Base-by-base conservation (phyloP, 2,113 vertebrate species). In the Chrysemys picta region DNA sequence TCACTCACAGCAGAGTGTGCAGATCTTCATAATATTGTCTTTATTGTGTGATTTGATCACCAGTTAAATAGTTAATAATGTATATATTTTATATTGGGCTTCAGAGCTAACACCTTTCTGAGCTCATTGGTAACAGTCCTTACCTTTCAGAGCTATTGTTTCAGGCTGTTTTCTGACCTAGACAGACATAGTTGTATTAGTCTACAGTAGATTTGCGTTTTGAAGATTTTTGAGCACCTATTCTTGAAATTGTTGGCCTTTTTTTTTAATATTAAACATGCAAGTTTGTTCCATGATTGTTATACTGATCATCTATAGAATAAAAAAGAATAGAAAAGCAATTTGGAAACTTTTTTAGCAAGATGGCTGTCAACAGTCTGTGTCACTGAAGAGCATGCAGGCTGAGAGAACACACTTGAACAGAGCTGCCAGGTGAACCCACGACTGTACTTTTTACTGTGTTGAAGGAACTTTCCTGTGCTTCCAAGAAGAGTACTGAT, bases 301-400 rank as follows among this genome's bases (percentile, higher is more conserved):
- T 69, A 8, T 69, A 21, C 31, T 65, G 57, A 10, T 12, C 38
- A 12, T 42, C 14, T 1, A 1, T 38, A 79, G 85, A 83, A 80
- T 0, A 1, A 25, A 24, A 24, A 24, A 89, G 65, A 24, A 24
- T 25, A 89, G 65, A 47, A 85, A 88, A 22, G 49, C 49, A 38
- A 8, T 0, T 0, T 29, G 0, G 4, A 75, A 69, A 35, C 27
- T 56, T 90, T 42, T 6, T 42, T 14, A 57, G 52, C 42, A 42
- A 47, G 27, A 21, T 52, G 35, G 31, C 27, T 62, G 57, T 24
- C 78, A 65, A 47, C 57, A 29, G 42, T 1, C 0, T 25, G 11
- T 47, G 1, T 42, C n/a, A n/a, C 50, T 2, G 11, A 17, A 72
- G 42, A 72, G 21, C 42, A 85, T 49, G 29, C 49, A 72, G 31